Base-by-base conservation (phyloP, 1,140 invertebrate genomes). In the Eumaeus atala region DNA sequence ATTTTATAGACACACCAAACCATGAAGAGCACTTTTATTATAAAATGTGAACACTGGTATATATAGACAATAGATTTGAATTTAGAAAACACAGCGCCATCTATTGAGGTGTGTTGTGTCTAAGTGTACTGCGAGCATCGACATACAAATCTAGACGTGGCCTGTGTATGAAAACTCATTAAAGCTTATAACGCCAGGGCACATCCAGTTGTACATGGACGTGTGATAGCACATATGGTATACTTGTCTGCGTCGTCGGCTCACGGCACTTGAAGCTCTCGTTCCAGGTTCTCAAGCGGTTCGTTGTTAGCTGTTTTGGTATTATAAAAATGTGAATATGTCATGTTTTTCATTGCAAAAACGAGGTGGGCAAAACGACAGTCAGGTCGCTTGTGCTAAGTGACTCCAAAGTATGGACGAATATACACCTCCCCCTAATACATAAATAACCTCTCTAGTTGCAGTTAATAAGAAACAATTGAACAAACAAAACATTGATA, bases 211-310 rank as follows among this genome's bases (percentile, higher is more conserved):
- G 37, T 28, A 40, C 14, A 36, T 11, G 14, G 28, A 37, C 4
- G 40, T 42, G 37, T 52, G 48, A 42, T 54, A 56, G 52, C 61
- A 59, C 58, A 28, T 58, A 16, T n/a, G 59, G 21, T 64, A 64
- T 63, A 64, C 67, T 66, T 62, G 59, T 56, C 57, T 65, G 56
- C 53, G 47, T 49, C 51, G 56, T 40, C 56, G 64, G 21, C 58
- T 87, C 84, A 87, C 64, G 74, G 68, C 68, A 76, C 74, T 61
- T 80, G 81, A 67, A 87, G 67, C 35, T 88, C 87, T 6, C 84
- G 74, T 58, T 88, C 87, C 51, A 88, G 76, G 61, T 87, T 87
- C 72, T 88, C 87, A 58, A 87, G 67, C 56, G 87, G 82, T 65
- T 88, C 87, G 70, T 87, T 84, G 76, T 87, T 87, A 16, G 81